Percentiles rank a stretch among this genome's conserved stretches.
phyloP scores from a whole-genome alignment of 1,140 invertebrate species.

The Drosophila punjabiensis region DNA sequence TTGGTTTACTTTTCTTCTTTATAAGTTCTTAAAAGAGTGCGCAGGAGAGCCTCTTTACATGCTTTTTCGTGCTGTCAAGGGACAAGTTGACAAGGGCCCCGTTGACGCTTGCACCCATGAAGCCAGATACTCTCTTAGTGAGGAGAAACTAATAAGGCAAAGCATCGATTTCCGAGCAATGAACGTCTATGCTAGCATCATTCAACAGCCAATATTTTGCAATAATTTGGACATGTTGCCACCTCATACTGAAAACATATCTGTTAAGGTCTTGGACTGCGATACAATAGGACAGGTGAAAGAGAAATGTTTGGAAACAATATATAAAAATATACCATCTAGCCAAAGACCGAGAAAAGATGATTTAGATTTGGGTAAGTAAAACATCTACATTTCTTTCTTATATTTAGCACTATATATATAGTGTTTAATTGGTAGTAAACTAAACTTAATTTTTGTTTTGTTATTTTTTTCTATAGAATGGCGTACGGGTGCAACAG shows the following conservation, averaged over 20 bases:
- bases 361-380: slow-evolving; percentile 94
- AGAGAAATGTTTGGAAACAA: slow-evolving; percentile 98
- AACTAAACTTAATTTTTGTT: no score
- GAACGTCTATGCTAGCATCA: slow-evolving; percentile 97
- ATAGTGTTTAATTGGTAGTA: background rate
- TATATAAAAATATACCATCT: slow-evolving; percentile 98
- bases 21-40: slow-evolving; percentile 98
- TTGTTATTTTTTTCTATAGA: slow-evolving; percentile 87
- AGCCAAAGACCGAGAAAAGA: slow-evolving; percentile 97
- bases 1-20: slow-evolving; percentile 99
- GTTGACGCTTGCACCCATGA: slow-evolving; percentile 99
- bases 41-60: slow-evolving; percentile 98
- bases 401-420: background rate
- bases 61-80: slow-evolving; percentile 99
- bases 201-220: slow-evolving; percentile 95
- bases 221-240: slow-evolving; percentile 91
- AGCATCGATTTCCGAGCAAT: slow-evolving; percentile 98
- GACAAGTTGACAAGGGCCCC: slow-evolving; percentile 99
- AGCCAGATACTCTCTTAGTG: slow-evolving; percentile 98
- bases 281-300: slow-evolving; percentile 99
- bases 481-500: slow-evolving; percentile 96
- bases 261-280: slow-evolving; percentile 99
- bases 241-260: slow-evolving; percentile 95
- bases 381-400: background rate
- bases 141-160: slow-evolving; percentile 99